Evolutionary conservation across 2,797 vertebrate genomes (phyloP).

Genomic region (Acanthis flammea): DNA sequence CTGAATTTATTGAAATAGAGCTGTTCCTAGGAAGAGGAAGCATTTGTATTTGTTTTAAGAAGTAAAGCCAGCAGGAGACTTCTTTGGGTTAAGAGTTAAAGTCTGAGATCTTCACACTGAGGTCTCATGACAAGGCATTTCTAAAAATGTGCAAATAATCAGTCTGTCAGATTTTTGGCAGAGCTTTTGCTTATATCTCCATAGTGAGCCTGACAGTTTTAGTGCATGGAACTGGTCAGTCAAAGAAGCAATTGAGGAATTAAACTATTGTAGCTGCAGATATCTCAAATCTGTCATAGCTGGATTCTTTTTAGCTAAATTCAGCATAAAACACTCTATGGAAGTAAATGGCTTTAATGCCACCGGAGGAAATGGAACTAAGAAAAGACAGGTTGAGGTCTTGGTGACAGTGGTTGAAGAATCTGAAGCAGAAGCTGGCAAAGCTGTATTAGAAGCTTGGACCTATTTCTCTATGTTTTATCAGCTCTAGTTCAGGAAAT

Average conservation of each 20-base stretch:
- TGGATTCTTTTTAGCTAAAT: background rate
- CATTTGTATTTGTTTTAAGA: background rate
- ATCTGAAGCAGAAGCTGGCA: background rate
- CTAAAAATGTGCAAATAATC: conserved; percentile 2
- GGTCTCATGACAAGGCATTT: background rate
- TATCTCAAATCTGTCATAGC: background rate
- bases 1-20: background rate
- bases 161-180: background rate
- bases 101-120: background rate
- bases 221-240: background rate
- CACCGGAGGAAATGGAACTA: background rate
- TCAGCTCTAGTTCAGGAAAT: background rate
- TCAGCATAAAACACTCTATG: background rate
- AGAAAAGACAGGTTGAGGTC: background rate
- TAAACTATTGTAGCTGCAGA: background rate
- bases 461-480: background rate
- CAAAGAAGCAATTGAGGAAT: background rate
- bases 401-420: background rate
- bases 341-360: background rate
- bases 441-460: background rate
- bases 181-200: background rate
- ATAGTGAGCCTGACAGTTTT: background rate
- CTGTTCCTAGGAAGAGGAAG: background rate
- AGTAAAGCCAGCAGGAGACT: background rate
- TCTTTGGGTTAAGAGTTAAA: background rate